These are phyloP conservation scores for Platorchestia sp. DNA, from an alignment of 1,140 invertebrate genomes.

Conservation along the genomic window DNA sequence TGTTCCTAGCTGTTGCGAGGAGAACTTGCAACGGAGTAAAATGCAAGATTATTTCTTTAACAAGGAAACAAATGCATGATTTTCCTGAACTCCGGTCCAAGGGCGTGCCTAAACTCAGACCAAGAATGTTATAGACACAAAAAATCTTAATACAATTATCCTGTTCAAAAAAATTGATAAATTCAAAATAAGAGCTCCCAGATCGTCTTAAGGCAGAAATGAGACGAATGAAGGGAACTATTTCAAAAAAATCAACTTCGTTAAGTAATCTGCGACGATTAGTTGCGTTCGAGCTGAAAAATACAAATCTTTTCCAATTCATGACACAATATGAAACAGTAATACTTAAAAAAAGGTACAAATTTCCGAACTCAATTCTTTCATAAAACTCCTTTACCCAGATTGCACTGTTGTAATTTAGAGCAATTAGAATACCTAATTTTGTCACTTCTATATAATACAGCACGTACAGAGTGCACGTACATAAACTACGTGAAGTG, in stretches of 20 bases:
- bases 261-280: background rate
- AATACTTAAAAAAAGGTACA: background rate
- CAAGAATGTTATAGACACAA: too few species aligned
- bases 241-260: background rate
- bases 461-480: too few species aligned
- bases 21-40: background rate
- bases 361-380: background rate
- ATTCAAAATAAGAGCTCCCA: background rate
- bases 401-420: too few species aligned
- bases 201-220: background rate
- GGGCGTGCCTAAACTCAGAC: background rate
- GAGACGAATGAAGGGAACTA: background rate
- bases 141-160: background rate
- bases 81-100: background rate
- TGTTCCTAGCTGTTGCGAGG: too few species aligned
- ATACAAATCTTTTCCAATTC: background rate
- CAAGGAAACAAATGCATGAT: background rate
- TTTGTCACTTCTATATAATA: too few species aligned
- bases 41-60: background rate
- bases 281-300: background rate
- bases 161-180: background rate
- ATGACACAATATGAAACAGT: background rate
- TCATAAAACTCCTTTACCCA: background rate
- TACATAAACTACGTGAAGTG: too few species aligned
- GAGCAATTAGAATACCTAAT: too few species aligned